These are phyloP conservation scores for Argyra leucocephala DNA, from an alignment of 2,888 invertebrate species.

Conservation along the genomic window DNA sequence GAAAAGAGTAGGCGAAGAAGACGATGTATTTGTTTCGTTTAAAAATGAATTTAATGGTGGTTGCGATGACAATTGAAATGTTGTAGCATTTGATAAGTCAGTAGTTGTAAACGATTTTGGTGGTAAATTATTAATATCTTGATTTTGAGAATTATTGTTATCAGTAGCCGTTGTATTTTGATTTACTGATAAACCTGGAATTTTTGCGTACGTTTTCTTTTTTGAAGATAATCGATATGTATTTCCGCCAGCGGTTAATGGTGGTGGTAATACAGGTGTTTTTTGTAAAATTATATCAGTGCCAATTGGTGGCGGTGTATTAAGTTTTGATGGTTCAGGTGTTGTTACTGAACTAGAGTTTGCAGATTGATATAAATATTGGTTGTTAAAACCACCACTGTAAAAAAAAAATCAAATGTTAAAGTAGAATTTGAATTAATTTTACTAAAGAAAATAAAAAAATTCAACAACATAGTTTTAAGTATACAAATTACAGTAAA, in stretches of 20 bases:
- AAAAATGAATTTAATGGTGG: constrained; percentile 10
- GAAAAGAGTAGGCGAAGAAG: neutral
- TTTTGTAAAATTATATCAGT: constrained; percentile 14
- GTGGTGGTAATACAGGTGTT: constrained; percentile 17
- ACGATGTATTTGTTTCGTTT: constrained; percentile 10
- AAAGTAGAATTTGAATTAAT: too few relatives aligned
- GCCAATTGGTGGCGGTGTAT: constrained; percentile 32
- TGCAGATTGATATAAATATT: constrained; percentile 20
- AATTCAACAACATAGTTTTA: too few relatives aligned
- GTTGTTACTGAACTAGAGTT: constrained; percentile 1
- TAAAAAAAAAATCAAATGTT: neutral
- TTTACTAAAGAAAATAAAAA: too few relatives aligned
- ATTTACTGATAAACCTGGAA: constrained; percentile 53
- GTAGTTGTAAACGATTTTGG: constrained; percentile 17
- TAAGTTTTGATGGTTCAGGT: constrained; percentile 36
- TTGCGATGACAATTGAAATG: neutral
- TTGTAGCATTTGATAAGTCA: constrained; percentile 17
- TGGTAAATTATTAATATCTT: constrained; percentile 11
- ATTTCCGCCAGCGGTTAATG: constrained; percentile 31
- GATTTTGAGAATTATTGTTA: constrained; percentile 2
- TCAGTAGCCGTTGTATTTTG: neutral
- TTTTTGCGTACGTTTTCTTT: constrained; percentile 66
- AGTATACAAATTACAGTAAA: too few relatives aligned
- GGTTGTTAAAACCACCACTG: constrained; percentile 1
- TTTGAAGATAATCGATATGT: constrained; percentile 59